Evolutionary conservation across 2,888 invertebrate species (phyloP).

Genomic region (Drosophila melanocephala): DNA sequence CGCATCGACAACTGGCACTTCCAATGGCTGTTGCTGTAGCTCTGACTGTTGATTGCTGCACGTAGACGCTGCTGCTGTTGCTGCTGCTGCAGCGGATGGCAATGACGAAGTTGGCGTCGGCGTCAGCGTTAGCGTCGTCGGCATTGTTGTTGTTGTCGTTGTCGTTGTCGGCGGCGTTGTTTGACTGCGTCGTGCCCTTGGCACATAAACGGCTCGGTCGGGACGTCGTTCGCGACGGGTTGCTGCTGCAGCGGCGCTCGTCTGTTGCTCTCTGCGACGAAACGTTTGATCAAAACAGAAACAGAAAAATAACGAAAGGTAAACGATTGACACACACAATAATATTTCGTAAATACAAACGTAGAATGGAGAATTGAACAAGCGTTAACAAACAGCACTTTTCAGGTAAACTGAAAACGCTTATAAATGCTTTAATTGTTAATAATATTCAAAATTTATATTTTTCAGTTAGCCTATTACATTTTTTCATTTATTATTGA

Average conservation of each 20-base stretch:
- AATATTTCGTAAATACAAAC: conserved; percentile 63
- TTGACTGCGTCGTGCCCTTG: conserved; percentile 88
- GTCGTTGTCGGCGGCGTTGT: conserved; percentile 83
- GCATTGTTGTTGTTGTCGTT: conserved; percentile 40
- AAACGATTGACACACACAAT: conserved; percentile 47
- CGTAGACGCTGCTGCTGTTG: conserved; percentile 29
- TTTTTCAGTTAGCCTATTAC: neutral
- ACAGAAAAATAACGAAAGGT: conserved; percentile 43
- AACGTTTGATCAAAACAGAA: conserved; percentile 73
- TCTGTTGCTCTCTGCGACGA: conserved; percentile 71
- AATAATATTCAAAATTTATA: neutral
- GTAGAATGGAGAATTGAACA: conserved; percentile 8
- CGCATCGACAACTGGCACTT: conserved; percentile 65
- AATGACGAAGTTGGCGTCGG: conserved; percentile 29
- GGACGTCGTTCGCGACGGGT: conserved; percentile 88
- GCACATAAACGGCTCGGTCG: conserved; percentile 92
- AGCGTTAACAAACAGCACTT: neutral
- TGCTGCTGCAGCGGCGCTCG: conserved; percentile 57
- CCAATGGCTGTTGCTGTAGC: conserved; percentile 61
- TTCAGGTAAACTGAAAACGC: neutral
- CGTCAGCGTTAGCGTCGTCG: conserved; percentile 31
- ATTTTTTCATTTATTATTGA: neutral
- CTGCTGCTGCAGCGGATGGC: conserved; percentile 29
- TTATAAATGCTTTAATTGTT: neutral
- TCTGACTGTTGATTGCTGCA: conserved; percentile 56